These are phyloP conservation scores for Actinemys pallida DNA, from an alignment of 2,113 vertebrate genomes.

Conservation along the genomic window DNA sequence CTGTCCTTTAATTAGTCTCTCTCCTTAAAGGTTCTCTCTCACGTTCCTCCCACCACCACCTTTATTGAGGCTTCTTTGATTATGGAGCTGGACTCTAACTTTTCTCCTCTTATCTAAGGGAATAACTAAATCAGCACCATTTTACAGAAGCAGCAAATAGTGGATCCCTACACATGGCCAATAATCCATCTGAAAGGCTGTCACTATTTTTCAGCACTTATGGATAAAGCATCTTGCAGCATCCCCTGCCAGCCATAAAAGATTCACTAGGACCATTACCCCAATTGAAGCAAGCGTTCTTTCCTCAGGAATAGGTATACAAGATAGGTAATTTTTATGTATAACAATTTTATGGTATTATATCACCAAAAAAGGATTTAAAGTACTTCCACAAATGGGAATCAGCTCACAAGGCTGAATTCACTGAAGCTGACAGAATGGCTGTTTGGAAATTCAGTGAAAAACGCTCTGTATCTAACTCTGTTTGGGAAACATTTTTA, in stretches of 20 bases:
- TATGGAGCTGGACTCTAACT: neutral
- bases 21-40: neutral
- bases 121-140: neutral
- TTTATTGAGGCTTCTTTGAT: neutral
- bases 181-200: neutral
- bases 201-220: constrained; percentile 36
- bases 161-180: neutral
- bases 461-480: neutral
- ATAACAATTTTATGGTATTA: neutral
- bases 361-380: neutral
- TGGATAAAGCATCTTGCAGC: constrained; percentile 21
- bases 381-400: neutral
- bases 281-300: neutral
- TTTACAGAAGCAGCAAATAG: neutral
- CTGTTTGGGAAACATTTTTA: neutral
- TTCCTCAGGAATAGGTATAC: neutral
- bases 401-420: neutral
- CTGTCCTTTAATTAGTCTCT: neutral
- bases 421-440: neutral
- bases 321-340: neutral
- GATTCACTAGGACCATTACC: neutral
- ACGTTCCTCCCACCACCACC: neutral
- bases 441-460: neutral
- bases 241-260: constrained; percentile 17
- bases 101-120: neutral